Evolutionary conservation across 2,113 vertebrate species (phyloP).

Genomic region (Sterna hirundo): DNA sequence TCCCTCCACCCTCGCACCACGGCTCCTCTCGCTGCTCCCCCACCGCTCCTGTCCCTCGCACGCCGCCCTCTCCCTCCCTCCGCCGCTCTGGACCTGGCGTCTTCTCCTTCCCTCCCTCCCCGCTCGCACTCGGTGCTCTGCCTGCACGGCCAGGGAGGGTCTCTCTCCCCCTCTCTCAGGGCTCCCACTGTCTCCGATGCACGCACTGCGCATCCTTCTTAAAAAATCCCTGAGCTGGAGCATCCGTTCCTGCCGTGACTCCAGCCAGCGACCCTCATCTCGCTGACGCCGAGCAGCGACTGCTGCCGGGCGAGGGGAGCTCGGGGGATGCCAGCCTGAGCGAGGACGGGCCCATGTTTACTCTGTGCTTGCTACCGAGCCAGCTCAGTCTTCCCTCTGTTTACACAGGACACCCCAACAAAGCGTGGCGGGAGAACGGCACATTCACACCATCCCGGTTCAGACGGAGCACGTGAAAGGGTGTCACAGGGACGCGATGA

Average conservation of each 20-base stretch:
- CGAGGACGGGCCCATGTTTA: not conserved
- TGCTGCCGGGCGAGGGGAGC: rapidly evolving
- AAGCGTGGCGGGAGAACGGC: rapidly evolving
- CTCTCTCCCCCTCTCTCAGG: conserved; percentile 2
- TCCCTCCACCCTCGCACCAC: rapidly evolving
- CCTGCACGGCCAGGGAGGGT: not conserved
- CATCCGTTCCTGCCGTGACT: not conserved
- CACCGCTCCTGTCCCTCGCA: not conserved
- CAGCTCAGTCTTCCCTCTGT: not conserved
- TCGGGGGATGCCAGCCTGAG: not conserved
- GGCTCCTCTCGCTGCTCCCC: not conserved
- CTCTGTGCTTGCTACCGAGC: not conserved
- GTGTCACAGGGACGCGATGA: rapidly evolving
- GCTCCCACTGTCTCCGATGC: not conserved
- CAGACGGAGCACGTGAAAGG: not conserved
- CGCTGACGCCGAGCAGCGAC: rapidly evolving
- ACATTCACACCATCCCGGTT: rapidly evolving
- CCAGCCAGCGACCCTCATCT: rapidly evolving
- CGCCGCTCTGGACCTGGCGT: not conserved
- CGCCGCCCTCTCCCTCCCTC: not conserved
- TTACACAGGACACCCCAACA: not conserved
- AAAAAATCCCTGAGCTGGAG: not conserved
- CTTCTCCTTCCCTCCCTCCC: not conserved
- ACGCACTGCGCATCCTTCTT: not conserved
- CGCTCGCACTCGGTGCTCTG: not conserved